Percentiles rank a stretch among this genome's conserved stretches.
These are phyloP conservation scores for Drosophila mercatorum DNA, from an alignment of 2,888 invertebrate genomes.

Conservation along the genomic window DNA sequence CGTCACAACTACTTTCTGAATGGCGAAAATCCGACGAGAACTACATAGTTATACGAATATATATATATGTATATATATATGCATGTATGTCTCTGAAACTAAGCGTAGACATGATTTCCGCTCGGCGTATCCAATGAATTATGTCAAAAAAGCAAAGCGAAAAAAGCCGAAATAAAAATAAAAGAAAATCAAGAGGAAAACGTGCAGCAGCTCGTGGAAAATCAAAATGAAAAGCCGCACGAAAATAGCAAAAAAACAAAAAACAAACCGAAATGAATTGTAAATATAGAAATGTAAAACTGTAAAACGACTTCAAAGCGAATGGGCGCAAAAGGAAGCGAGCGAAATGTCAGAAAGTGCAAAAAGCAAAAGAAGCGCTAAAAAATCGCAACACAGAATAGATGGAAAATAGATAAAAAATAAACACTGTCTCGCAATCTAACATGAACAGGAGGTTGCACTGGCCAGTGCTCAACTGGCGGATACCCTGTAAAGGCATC, in stretches of 20 bases:
- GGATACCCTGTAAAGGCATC: background rate
- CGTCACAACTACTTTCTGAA: constrained; percentile 11
- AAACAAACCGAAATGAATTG: constrained; percentile 29
- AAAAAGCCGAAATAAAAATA: constrained; percentile 13
- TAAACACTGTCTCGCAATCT: background rate
- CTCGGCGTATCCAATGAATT: constrained; percentile 65
- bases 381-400: constrained; percentile 3
- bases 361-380: constrained; percentile 32
- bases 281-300: constrained; percentile 50
- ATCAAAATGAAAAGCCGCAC: constrained; percentile 43
- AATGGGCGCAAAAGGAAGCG: constrained; percentile 43
- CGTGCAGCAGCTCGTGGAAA: constrained; percentile 38
- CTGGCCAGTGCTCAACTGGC: background rate
- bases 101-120: constrained; percentile 71
- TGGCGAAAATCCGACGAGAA: constrained; percentile 8
- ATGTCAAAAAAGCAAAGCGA: constrained; percentile 49
- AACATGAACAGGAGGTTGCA: background rate
- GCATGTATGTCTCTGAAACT: constrained; percentile 32
- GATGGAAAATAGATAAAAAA: constrained; percentile 3
- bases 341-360: constrained; percentile 41
- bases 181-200: constrained; percentile 44
- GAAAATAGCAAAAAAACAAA: constrained; percentile 45
- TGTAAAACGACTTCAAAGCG: constrained; percentile 67
- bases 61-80: background rate
- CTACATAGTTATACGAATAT: background rate